Percentiles rank a stretch among this genome's conserved stretches.
phyloP scores from a whole-genome alignment of 2,888 invertebrate genomes.

The Dasypogon diadema region DNA sequence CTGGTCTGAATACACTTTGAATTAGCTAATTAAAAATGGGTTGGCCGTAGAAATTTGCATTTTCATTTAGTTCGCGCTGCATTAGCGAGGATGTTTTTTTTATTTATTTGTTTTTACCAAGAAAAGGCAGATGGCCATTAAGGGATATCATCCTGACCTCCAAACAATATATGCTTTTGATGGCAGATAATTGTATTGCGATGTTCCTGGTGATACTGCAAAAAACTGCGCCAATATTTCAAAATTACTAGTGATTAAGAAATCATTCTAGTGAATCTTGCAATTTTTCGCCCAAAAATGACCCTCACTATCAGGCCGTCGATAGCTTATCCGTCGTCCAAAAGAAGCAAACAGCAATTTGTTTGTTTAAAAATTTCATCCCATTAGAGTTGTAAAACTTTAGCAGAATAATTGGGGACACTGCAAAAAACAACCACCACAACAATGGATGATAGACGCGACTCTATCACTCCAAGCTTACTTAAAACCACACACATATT shows the following conservation, averaged over 20 bases:
- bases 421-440: not conserved
- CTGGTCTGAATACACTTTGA: not conserved
- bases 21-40: not conserved
- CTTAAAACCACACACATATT: not conserved
- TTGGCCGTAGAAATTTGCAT: not conserved
- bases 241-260: not conserved
- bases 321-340: not conserved
- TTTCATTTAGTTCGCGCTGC: not conserved
- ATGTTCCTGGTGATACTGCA: too few species aligned
- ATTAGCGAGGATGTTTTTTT: too few species aligned
- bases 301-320: not conserved
- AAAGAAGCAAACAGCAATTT: not conserved
- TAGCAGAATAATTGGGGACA: constrained; percentile 35
- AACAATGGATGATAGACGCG: not conserved
- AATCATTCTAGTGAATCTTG: not conserved
- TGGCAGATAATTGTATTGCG: too few species aligned
- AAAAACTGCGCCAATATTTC: not conserved
- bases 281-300: not conserved
- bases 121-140: not conserved
- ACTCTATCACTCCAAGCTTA: not conserved
- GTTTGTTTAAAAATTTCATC: constrained; percentile 38
- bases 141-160: not conserved
- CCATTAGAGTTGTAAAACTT: constrained; percentile 21
- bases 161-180: too few species aligned
- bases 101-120: too few species aligned